Base-by-base conservation (phyloP, 2,888 invertebrate species). In the Nymphalis c-album region DNA sequence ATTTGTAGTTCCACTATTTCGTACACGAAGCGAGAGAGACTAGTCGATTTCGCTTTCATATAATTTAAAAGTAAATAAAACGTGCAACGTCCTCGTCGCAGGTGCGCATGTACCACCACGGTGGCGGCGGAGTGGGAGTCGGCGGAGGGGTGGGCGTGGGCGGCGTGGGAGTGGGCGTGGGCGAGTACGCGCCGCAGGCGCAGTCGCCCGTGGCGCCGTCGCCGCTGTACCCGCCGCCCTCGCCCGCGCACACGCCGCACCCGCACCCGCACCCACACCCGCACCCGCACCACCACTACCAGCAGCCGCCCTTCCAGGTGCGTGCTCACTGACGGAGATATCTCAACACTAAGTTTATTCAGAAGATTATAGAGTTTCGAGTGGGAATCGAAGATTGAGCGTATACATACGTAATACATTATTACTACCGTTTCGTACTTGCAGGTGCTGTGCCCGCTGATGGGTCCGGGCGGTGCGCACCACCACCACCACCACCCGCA, bases 81-180 rank as follows among this genome's bases (percentile, higher is more conserved):
- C 50, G 8, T 2, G 50, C 1, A 31, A 55, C 7, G 8, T 55
- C 17, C n/a, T 13, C 40, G 40, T 71, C 72, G 10, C 87, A 94
- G 93, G 93, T 96, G 75, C 94, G 96, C 64, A 95, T 96, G 94
- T 96, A 95, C 85, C 93, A 91, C 82, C 82, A 70, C 75, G 78
- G 81, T 80, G 87, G 71, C 63, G 76, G 76, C 61, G 79, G 74
- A 50, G 78, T 70, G 62, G 77, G 74, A 63, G 77, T 71, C 53
- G 78, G 77, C 51, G 73, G 79, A 48, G 71, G 80, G 57, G 80
- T 73, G 67, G 80, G 75, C 68, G 79, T 82, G 83, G 67, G 85
- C 87, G 78, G 81, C 81, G 59, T 46, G 7, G 75, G 80, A 72
- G 76, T 73, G 59, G 73, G 71, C 82, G 71, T 76, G 74, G 80